Conservation (phyloP, 2,797 vertebrate genomes). For the Diplodus puntazzo region DNA sequence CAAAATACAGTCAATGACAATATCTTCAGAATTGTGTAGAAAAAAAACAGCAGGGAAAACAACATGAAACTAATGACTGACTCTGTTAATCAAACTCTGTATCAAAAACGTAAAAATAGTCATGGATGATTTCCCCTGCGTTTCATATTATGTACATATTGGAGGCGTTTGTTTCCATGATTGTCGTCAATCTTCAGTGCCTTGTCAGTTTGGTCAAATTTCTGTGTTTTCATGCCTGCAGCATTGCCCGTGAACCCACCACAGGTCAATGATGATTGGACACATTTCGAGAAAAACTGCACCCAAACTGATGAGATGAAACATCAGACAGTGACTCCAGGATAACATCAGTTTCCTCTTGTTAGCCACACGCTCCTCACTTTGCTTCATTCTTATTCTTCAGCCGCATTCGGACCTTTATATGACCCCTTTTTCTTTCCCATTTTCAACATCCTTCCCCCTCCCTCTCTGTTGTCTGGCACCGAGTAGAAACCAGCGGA, state of each 20-base stretch:
- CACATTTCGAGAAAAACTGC: not conserved
- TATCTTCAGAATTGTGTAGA: too few relatives aligned
- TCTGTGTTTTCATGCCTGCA: constrained; percentile 1
- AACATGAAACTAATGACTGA: too few relatives aligned
- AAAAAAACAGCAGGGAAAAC: too few relatives aligned
- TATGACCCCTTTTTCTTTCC: constrained; percentile 8
- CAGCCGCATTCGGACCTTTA: not conserved
- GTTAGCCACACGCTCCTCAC: not conserved
- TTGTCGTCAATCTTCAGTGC: not conserved
- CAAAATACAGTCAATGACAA: too few relatives aligned
- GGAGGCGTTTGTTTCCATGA: too few relatives aligned
- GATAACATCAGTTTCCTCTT: not conserved
- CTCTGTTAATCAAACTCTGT: too few relatives aligned
- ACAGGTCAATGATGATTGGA: too few relatives aligned
- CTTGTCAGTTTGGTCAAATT: not conserved
- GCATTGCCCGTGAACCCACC: not conserved
- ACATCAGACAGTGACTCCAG: not conserved
- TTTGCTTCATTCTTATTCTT: constrained; percentile 7
- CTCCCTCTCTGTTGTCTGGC: constrained; percentile 4
- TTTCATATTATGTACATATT: too few relatives aligned
- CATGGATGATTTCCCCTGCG: too few relatives aligned
- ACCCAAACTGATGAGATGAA: not conserved
- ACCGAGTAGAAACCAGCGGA: constrained; percentile 22
- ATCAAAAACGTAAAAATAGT: too few relatives aligned
- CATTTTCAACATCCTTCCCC: not conserved